Evolutionary conservation across 1,140 invertebrate genomes (phyloP).

Genomic region (Brachionus plicatilis): DNA sequence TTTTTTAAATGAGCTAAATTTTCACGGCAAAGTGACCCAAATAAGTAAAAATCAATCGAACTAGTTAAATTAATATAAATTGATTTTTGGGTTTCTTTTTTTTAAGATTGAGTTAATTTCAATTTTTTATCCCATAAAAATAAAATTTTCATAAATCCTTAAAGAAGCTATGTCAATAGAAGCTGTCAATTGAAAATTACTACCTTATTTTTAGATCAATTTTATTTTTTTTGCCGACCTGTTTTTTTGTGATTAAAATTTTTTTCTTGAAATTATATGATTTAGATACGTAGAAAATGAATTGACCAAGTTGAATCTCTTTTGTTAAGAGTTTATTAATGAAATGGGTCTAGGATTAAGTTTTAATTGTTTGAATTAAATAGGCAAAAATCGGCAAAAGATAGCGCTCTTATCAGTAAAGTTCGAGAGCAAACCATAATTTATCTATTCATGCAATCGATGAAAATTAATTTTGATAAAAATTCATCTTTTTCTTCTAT

Average conservation of each 20-base stretch:
- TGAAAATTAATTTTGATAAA: slow-evolving; percentile 14
- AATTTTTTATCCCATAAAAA: not conserved
- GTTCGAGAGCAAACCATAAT: not conserved
- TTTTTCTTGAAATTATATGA: not conserved
- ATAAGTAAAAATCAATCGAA: not conserved
- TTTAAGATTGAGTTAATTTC: not conserved
- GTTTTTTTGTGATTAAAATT: not conserved
- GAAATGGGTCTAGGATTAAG: not conserved
- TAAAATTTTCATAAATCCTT: not conserved
- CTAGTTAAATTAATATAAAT: not conserved
- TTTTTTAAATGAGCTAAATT: not conserved
- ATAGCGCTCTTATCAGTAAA: not conserved
- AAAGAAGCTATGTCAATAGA: not conserved
- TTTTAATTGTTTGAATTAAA: not conserved
- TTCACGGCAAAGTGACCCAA: not conserved
- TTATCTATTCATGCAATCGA: slow-evolving; percentile 25
- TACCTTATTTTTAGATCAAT: not conserved
- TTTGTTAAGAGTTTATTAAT: not conserved
- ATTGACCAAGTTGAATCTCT: not conserved
- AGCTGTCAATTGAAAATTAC: not conserved
- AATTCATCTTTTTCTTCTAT: not conserved
- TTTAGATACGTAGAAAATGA: not conserved
- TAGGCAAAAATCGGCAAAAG: not conserved
- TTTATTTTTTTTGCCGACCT: not conserved
- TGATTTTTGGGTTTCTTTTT: not conserved